Base-by-base conservation (phyloP, 2,113 vertebrate genomes). In the Aleadryas rufinucha region DNA sequence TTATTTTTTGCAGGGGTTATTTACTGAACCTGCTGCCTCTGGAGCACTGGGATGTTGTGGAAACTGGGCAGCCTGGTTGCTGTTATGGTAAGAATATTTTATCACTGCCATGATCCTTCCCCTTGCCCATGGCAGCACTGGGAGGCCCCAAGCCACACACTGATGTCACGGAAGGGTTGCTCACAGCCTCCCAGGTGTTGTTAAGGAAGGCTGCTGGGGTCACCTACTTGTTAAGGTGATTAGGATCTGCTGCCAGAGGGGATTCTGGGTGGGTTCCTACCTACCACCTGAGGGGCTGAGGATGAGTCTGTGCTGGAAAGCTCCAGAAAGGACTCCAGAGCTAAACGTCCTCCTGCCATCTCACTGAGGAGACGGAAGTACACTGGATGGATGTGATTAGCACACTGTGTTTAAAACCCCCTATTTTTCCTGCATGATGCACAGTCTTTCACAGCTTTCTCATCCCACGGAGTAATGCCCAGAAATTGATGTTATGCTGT, bases 401-500 rank as follows among this genome's bases (percentile, higher is more conserved):
- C 53, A 93, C 57, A 15, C 10, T 14, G 14, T 39, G n/a, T 90
- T 91, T 80, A 47, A 89, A 82, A n/a, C 16, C 4, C 5, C 31
- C 4, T 69, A 16, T 88, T 83, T 78, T 72, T 83, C 57, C 77
- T 76, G 50, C 21, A 10, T 86, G 84, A 74, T 53, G 84, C 76
- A 78, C n/a, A 80, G 63, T 33, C 61, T 88, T 52, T 54, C 82
- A 80, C 50, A 90, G 90, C 63, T 86, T 70, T 84, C 87, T 95
- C 95, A 95, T 90, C 54, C 91, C 54, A 3, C 91, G 93, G 93
- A 96, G 24, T 44, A 54, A 41, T 91, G 95, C 95, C 94, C 85
- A 91, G 93, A 59, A 90, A 35, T 3, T 23, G 88, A 90, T 96
- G 76, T 53, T 84, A 8, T 19, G 59, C 87, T 84, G 39, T 18